phyloP scores from a whole-genome alignment of 2,888 invertebrate species.

The Helobdella robusta region DNA sequence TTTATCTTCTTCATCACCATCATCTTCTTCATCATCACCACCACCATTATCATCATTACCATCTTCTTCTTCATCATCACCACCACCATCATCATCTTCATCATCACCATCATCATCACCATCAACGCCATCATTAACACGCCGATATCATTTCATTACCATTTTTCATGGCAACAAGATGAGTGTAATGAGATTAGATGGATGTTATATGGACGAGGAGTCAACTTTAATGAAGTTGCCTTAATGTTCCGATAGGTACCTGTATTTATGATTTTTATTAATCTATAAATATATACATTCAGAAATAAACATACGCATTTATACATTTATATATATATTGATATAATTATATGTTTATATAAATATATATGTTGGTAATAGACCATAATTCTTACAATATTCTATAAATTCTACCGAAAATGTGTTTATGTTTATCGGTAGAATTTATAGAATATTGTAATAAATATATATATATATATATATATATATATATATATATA shows the following conservation, averaged over 20 bases:
- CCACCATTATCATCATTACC: constrained; percentile 21
- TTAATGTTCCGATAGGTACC: no score
- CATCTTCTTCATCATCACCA: constrained; percentile 9
- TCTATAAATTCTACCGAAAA: no score
- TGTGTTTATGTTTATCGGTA: no score
- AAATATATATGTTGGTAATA: not conserved
- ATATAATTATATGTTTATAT: not conserved
- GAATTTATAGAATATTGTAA: not conserved
- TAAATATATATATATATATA: not conserved
- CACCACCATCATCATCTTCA: constrained; percentile 16
- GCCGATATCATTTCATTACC: no score
- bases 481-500: not conserved
- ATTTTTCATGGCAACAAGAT: not conserved
- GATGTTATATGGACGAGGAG: no score
- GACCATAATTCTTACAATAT: no score
- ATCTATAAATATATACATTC: no score
- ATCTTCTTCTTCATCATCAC: constrained; percentile 21
- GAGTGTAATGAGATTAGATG: no score
- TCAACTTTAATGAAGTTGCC: no score
- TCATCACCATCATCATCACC: constrained; percentile 22
- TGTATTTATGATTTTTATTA: no score
- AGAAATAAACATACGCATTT: no score
- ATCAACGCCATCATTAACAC: constrained; percentile 24
- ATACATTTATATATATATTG: not conserved
- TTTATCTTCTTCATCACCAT: constrained; percentile 11